Evolutionary conservation across 1,140 invertebrate genomes (phyloP), one percentile per base, ranked within the genome.

Genomic region (Pseudomyrmex concolor): DNA sequence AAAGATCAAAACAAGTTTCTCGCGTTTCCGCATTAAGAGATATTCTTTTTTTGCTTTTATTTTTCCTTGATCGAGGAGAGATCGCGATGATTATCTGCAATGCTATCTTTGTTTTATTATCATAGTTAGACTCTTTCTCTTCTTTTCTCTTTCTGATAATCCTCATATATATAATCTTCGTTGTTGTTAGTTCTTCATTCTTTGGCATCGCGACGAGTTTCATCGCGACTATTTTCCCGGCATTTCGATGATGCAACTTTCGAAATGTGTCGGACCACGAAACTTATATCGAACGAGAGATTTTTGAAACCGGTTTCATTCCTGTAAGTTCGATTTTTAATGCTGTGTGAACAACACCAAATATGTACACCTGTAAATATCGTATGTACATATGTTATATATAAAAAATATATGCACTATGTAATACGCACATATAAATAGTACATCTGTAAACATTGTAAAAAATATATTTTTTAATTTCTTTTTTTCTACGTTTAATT

Each of bases 81-180:
- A 70, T 78, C 66, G 76, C 12, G 43, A 59, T 71, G 54, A 80
- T 71, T 71, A 80, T 80, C 76, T 71, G 17, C n/a, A 25, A 4
- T 43, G n/a, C 15, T 70, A 80, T 80, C 76, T 62, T 70, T 66
- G 54, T 71, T 71, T 22, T 54, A 54, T 66, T 66, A 54, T 71
- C 66, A 59, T 60, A 55, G 76, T 70, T 25, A 68, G 51, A 17
- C 13, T 15, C 43, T 57, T 59, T 34, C 34, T 34, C 25, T 34
- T 34, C 0, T 2, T 77, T 25, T 63, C 59, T 74, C 59, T 63
- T 22, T 57, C 66, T 70, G 8, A 50, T 80, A 70, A 70, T 70
- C 76, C 64, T 70, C 43, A 70, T n/a, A n/a, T n/a, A n/a, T n/a
- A n/a, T 80, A 80, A 80, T 80, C 76, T 57, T 80, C 43, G 51